Percentiles rank a stretch among this genome's conserved stretches.
phyloP scores from a whole-genome alignment of 2,797 vertebrate species.

The Sphaeramia orbicularis region DNA sequence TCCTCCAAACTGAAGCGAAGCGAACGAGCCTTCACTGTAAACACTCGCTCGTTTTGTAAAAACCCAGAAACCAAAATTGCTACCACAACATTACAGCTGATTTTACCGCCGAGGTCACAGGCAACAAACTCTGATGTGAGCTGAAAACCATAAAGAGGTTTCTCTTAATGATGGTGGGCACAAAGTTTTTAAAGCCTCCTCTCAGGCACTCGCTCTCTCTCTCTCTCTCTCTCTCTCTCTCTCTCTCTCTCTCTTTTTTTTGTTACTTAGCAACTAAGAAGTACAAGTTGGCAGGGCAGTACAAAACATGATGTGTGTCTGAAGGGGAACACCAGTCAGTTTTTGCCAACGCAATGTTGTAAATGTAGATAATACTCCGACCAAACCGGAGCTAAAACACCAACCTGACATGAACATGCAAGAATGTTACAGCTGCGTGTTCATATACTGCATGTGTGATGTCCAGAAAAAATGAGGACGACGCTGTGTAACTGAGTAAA shows the following conservation, averaged over 20 bases:
- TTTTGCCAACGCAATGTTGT: background rate
- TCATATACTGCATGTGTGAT: too few relatives aligned
- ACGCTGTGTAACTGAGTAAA: too few relatives aligned
- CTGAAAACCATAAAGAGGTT: conserved; percentile 61
- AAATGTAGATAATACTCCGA: conserved; percentile 4
- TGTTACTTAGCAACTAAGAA: conserved; percentile 47
- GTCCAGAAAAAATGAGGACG: too few relatives aligned
- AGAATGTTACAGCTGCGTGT: too few relatives aligned
- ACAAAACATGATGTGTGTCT: conserved; percentile 29
- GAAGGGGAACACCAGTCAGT: background rate
- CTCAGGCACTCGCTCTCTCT: too few relatives aligned
- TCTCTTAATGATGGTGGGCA: conserved; percentile 51
- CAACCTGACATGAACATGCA: background rate
- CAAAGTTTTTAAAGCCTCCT: conserved; percentile 24
- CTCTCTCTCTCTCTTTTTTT: background rate
- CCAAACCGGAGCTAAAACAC: background rate
- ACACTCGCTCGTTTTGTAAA: conserved; percentile 26
- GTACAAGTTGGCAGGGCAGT: conserved; percentile 18
- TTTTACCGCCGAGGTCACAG: conserved; percentile 60
- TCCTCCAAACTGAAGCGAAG: conserved; percentile 38
- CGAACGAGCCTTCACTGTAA: conserved; percentile 39
- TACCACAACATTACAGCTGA: conserved; percentile 62
- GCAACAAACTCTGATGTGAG: conserved; percentile 60
- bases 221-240: conserved; percentile 24
- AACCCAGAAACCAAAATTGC: conserved; percentile 67